Evolutionary conservation across 2,797 vertebrate species (phyloP).

Genomic region (Cirrhinus mrigala): DNA sequence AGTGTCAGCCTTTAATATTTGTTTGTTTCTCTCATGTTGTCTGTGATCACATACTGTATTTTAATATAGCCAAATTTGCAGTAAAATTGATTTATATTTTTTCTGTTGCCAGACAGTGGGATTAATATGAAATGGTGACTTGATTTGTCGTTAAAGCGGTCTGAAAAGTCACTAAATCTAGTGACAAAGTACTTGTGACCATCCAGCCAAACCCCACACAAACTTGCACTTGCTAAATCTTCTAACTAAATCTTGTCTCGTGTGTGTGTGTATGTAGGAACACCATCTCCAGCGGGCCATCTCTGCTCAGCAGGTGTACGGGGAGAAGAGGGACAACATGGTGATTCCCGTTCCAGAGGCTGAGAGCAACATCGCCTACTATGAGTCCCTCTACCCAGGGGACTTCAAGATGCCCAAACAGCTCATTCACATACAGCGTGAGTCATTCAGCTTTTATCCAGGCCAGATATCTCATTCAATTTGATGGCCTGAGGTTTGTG

Average conservation of each 20-base stretch:
- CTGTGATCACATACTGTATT: background rate
- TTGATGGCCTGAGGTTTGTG: background rate
- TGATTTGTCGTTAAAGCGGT: background rate
- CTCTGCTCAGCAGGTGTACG: slow-evolving; percentile 98
- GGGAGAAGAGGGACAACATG: slow-evolving; percentile 99
- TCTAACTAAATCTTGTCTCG: background rate
- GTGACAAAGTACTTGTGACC: background rate
- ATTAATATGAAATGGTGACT: background rate
- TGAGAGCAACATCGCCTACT: slow-evolving; percentile 99
- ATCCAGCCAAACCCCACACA: background rate
- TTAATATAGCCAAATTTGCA: background rate
- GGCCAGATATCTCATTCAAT: background rate
- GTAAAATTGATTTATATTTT: background rate
- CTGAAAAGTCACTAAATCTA: background rate
- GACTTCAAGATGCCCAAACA: slow-evolving; percentile 99
- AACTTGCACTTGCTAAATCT: background rate
- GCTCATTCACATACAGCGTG: slow-evolving; percentile 99
- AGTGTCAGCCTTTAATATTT: background rate
- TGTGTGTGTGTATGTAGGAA: slow-evolving; percentile 78
- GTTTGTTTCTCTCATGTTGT: background rate
- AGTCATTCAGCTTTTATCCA: slow-evolving; percentile 73
- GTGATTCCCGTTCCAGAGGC: slow-evolving; percentile 92
- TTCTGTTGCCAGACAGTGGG: background rate
- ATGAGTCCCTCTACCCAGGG: slow-evolving; percentile 98
- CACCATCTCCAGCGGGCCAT: slow-evolving; percentile 99